phyloP scores from a whole-genome alignment of 2,113 vertebrate genomes.

The Rana temporaria region DNA sequence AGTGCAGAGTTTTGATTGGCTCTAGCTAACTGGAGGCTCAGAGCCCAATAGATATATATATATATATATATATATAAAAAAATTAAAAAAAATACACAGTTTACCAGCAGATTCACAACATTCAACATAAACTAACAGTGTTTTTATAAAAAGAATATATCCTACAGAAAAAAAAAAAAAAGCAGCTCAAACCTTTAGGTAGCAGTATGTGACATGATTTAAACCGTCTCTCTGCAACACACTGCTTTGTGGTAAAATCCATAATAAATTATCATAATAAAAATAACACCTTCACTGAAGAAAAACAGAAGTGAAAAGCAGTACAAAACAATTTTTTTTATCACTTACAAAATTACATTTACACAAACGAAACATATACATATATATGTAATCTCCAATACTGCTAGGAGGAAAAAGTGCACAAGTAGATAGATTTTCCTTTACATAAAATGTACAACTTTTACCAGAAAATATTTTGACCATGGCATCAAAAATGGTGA shows the following conservation, averaged over 20 bases:
- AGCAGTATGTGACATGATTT: constrained; percentile 3
- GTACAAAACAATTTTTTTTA: constrained; percentile 37
- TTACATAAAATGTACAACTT: constrained; percentile 46
- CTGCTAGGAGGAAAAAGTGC: constrained; percentile 52
- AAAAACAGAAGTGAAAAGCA: constrained; percentile 68
- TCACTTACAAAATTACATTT: constrained; percentile 72
- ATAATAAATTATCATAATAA: constrained; percentile 71
- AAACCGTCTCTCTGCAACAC: constrained; percentile 67
- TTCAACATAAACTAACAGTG: neutral
- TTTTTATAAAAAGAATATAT: neutral
- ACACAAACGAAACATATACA: constrained; percentile 62
- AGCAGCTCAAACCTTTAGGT: constrained; percentile 15
- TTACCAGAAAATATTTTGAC: constrained; percentile 19
- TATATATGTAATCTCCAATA: constrained; percentile 63
- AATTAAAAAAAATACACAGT: neutral
- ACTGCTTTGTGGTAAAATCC: constrained; percentile 76
- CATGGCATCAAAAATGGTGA: neutral
- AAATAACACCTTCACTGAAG: constrained; percentile 65
- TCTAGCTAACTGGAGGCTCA: neutral
- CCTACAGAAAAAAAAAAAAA: constrained; percentile 22
- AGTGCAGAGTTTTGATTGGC: constrained; percentile 16
- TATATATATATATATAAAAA: neutral
- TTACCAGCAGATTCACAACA: neutral
- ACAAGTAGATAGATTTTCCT: constrained; percentile 31
- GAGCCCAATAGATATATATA: neutral